Evolutionary conservation across 2,113 vertebrate species (phyloP).

Genomic region (Peromyscus maniculatus): DNA sequence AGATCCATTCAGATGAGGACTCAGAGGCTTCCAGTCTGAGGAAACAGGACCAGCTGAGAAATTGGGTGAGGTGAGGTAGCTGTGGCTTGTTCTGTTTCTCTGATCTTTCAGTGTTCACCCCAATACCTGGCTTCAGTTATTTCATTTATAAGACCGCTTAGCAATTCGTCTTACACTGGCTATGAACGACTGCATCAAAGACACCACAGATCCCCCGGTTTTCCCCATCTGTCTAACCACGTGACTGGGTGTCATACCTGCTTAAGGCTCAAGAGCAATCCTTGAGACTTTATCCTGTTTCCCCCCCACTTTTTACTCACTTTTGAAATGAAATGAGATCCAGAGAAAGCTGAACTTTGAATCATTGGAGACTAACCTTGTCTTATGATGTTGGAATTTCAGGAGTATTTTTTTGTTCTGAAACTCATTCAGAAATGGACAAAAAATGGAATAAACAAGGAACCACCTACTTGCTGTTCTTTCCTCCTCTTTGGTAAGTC

Average conservation of each 20-base stretch:
- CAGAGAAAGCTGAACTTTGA: neutral
- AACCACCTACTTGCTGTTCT: neutral
- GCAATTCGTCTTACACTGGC: too few species aligned
- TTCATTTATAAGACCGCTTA: too few species aligned
- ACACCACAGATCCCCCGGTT: neutral
- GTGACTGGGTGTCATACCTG: neutral
- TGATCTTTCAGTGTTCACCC: too few species aligned
- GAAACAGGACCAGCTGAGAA: too few species aligned
- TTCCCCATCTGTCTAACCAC: neutral
- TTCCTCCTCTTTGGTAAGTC: neutral
- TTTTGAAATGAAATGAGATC: slow-evolving; percentile 38
- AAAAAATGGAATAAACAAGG: neutral
- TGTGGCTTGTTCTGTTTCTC: too few species aligned
- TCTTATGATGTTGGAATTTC: slow-evolving; percentile 45
- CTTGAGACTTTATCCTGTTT: neutral
- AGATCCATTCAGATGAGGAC: too few species aligned
- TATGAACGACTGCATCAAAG: neutral
- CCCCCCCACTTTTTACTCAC: neutral
- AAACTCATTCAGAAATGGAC: slow-evolving; percentile 18
- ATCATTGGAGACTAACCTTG: slow-evolving; percentile 26
- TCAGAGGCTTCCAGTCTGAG: too few species aligned
- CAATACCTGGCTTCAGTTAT: too few species aligned
- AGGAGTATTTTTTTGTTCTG: slow-evolving; percentile 20
- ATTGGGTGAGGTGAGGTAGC: too few species aligned
- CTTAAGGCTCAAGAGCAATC: neutral